These are phyloP conservation scores for Loxodonta africana DNA, from an alignment of 2,113 vertebrate genomes.

Conservation along the genomic window DNA sequence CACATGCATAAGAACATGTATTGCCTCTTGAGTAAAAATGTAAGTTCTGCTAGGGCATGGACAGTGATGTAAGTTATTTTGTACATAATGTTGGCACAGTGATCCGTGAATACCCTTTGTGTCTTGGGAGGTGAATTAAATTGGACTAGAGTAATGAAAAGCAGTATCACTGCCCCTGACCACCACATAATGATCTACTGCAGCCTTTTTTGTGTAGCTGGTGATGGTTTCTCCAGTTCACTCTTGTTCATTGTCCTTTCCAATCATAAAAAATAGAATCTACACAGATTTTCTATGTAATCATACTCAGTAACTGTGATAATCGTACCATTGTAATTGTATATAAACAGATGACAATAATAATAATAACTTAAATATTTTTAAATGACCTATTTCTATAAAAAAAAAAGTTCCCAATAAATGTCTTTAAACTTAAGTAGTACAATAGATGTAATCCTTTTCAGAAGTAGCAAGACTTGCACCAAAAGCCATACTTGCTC, in stretches of 20 bases:
- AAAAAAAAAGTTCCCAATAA: background rate
- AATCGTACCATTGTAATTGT: slow-evolving; percentile 9
- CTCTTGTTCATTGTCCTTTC: slow-evolving; percentile 24
- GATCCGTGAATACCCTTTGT: background rate
- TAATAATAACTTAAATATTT: slow-evolving; percentile 30
- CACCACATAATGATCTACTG: background rate
- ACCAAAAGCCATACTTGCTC: background rate
- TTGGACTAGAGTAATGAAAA: background rate
- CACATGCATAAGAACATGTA: background rate
- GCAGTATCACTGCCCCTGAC: background rate
- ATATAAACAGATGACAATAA: slow-evolving; percentile 6
- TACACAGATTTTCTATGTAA: slow-evolving; percentile 10
- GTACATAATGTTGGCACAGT: background rate
- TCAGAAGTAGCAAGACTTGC: background rate
- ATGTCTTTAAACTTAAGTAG: background rate
- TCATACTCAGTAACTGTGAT: background rate
- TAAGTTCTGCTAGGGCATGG: background rate
- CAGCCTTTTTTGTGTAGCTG: background rate
- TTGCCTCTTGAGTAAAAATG: background rate
- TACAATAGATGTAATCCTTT: background rate
- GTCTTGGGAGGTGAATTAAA: slow-evolving; percentile 27
- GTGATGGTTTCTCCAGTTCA: background rate
- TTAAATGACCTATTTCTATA: background rate
- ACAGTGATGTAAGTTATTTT: background rate
- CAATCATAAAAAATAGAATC: background rate